Base-by-base conservation (phyloP, 2,888 invertebrate species). In the Trilocha varians region DNA sequence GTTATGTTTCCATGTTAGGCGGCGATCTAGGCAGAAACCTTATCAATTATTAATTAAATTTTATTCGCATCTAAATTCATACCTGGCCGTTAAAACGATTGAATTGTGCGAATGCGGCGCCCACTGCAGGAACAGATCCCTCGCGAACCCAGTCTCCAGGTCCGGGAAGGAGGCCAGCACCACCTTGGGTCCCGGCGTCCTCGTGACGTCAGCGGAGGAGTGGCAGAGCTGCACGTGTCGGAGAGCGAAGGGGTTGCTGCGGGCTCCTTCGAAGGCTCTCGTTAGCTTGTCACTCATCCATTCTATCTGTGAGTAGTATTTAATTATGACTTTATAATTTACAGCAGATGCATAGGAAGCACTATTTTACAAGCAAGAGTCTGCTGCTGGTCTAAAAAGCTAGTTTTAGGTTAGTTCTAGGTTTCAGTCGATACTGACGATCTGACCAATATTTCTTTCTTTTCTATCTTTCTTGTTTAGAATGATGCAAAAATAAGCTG, bases 261-360 rank as follows among this genome's bases (percentile, higher is more conserved):
- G 88, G 0, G 94, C 94, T 0, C 94, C 95, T 71, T 96, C 96
- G 67, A 96, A 96, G 40, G 93, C 93, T 46, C 96, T 91, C 88
- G 98, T 97, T 34, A 99, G 84, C 67, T 98, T 99, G 66, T 99
- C 99, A 67, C 97, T 97, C 99, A 99, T 99, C 99, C 99, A 99
- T 80, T 99, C 99, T 53, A 99, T 97, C 89, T 94, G 74, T 9
- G 57, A 44, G n/a, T 2, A 3, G 11, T 5, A 25, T 3, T 25
- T 25, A 6, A 25, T 9, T 2, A 9, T 25, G 1, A 25, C 11
- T 9, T n/a, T 1, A 18, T 5, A 18, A 8, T 18, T 8, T 18
- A 18, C 18, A 5, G 18, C 8, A 18, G 4, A 18, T 18, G n/a
- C n/a, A n/a, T n/a, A n/a, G n/a, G n/a, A n/a, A n/a, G n/a, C n/a